Base-by-base conservation (phyloP, 2,113 vertebrate species). In the Acanthisitta chloris region DNA sequence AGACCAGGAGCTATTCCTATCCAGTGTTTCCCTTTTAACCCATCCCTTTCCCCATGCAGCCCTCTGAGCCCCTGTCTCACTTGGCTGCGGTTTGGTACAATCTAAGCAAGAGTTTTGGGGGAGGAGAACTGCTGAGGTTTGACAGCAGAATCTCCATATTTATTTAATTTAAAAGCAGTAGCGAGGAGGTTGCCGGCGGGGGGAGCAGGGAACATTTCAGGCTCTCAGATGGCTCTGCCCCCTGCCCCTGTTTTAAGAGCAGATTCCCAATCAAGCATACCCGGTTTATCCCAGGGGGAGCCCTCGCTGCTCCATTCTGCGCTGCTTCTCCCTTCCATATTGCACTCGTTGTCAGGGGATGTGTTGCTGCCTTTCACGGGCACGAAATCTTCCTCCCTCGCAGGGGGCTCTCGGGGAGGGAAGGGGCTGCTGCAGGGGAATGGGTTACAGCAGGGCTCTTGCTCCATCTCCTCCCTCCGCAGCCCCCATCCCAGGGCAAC, bases 1-100 rank as follows among this genome's bases (percentile, higher is more conserved):
- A 96, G 73, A 96, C 59, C 57, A 86, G 86, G 80, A 97, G 95
- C 81, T 86, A 83, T 96, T 95, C 88, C 85, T 86, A 92, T 88
- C 66, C 62, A 38, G 4, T 42, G 80, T 55, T 91, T 95, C 81
- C 73, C 40, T 81, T 91, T 95, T 94, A 94, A 94, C 86, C 78
- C 92, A 40, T 81, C 51, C 67, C 25, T 92, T 89, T 95, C 71
- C 74, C 54, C 21, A 20, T 38, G 24, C 77, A 72, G 36, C 33
- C 42, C 55, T 74, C 54, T 48, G 31, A 80, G 54, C 43, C 58
- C 66, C 9, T 0, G 1, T 70, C 73, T 86, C 62, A 61, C 73
- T 81, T 93, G 1, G 17, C 71, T 81, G 72, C 0, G 0, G 43
- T 86, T 89, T 71, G 21, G 19, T 92, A 48, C 0, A 0, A 78